phyloP scores from a whole-genome alignment of 35 echinoderm and acorn worm genomes.

The Patiria miniata region DNA sequence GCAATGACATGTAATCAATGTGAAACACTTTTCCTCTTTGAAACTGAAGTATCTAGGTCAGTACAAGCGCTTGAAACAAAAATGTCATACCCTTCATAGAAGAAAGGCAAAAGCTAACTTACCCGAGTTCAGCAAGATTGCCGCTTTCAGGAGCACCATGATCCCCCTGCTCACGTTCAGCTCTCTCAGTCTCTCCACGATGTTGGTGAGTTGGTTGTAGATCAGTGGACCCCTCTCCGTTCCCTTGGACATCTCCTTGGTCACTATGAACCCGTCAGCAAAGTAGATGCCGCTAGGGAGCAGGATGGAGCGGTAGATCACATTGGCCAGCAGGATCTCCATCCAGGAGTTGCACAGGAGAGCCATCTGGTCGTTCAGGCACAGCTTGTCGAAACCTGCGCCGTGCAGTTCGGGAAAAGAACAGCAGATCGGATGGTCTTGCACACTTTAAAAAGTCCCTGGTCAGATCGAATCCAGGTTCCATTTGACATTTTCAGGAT shows the following conservation, averaged over 20 bases:
- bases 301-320: constrained; percentile 64
- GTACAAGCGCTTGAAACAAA: too few relatives aligned
- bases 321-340: constrained; percentile 65
- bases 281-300: constrained; percentile 53
- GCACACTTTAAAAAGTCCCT: too few relatives aligned
- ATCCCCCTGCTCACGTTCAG: not conserved
- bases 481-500: too few relatives aligned
- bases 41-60: too few relatives aligned
- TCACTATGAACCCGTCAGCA: constrained; percentile 70
- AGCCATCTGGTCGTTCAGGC: constrained; percentile 79
- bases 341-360: constrained; percentile 72
- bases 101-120: too few relatives aligned
- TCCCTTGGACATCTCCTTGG: not conserved
- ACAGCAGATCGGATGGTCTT: too few relatives aligned
- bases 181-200: not conserved
- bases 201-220: not conserved
- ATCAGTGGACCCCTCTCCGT: not conserved
- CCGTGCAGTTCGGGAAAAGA: too few relatives aligned
- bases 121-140: not conserved
- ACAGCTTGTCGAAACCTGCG: constrained; percentile 54
- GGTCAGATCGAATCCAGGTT: too few relatives aligned
- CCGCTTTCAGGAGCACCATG: not conserved
- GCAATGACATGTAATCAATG: too few relatives aligned
- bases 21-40: too few relatives aligned
- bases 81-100: too few relatives aligned